Base-by-base conservation (phyloP, 2,113 vertebrate genomes). In the Phoxinus phoxinus region DNA sequence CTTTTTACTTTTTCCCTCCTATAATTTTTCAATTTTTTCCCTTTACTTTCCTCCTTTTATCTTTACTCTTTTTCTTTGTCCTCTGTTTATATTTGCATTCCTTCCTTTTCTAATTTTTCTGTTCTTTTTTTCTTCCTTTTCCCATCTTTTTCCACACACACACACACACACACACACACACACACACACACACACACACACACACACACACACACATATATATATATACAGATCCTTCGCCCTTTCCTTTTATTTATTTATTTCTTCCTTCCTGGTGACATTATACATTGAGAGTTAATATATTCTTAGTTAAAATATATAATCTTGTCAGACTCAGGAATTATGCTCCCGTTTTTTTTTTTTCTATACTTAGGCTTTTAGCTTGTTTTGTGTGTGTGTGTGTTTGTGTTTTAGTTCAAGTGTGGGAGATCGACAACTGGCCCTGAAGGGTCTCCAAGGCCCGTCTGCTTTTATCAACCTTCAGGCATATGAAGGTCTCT, bases 401-500 rank as follows among this genome's bases (percentile, higher is more conserved):
- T 67, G 8, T 41, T 37, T 17, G 2, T 58, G 81, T 17, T 10
- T 37, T 41, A 41, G 35, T 13, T 41, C 10, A 53, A 85, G 44
- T 30, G 21, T 37, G 44, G 11, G 27, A 77, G 27, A 53, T 41
- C 5, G 12, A 59, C 76, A 78, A 15, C 75, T 65, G 74, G n/a
- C 85, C 80, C 75, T 86, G 85, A 86, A 82, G 32, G 67, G 44
- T 83, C 75, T 65, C 75, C 35, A 58, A 30, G 58, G 41, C 61
- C 80, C 37, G 46, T 86, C 79, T 77, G 59, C 85, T 83, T 83
- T 56, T 71, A 77, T 86, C 63, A 53, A 51, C 8, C 46, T 71
- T 15, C 58, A 25, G 69, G 32, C 48, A 53, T 83, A 27, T 69
- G 80, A 83, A 82, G 85, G 59, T 51, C 81, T 58, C 25, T 27